Evolutionary conservation across 2,888 invertebrate genomes (phyloP).

Genomic region (Meta bourneti): DNA sequence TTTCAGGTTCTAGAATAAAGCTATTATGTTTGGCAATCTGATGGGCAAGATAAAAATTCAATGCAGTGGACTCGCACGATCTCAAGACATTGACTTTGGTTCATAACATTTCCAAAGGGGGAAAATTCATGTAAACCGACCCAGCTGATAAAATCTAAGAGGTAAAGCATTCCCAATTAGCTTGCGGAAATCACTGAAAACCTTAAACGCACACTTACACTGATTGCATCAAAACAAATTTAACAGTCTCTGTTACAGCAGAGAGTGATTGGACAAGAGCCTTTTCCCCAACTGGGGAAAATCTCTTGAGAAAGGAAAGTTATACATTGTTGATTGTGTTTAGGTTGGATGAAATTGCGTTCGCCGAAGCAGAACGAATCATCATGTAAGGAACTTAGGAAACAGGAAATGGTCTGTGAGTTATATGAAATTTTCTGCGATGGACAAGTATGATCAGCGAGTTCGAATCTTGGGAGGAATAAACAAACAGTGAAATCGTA

Average conservation of each 20-base stretch:
- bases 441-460: neutral
- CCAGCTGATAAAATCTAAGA: neutral
- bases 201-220: neutral
- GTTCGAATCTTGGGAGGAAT: neutral
- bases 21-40: no score
- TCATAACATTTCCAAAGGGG: neutral
- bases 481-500: neutral
- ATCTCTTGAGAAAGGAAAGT: neutral
- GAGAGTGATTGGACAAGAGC: neutral
- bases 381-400: neutral
- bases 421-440: neutral
- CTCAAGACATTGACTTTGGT: no score
- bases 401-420: neutral
- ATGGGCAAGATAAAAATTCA: no score
- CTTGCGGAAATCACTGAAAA: neutral
- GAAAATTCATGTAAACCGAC: neutral
- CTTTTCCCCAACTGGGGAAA: neutral
- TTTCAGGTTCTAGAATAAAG: no score
- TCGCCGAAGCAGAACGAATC: neutral
- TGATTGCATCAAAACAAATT: neutral
- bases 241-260: neutral
- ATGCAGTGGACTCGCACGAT: no score
- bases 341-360: neutral
- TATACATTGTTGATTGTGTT: conserved; percentile 1
- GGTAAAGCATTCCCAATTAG: neutral